A percentile compares a stretch with the other conserved stretches of the same genome.
Evolutionary conservation across 2,797 vertebrate species (phyloP).

Genomic region (Australoheros facetus): DNA sequence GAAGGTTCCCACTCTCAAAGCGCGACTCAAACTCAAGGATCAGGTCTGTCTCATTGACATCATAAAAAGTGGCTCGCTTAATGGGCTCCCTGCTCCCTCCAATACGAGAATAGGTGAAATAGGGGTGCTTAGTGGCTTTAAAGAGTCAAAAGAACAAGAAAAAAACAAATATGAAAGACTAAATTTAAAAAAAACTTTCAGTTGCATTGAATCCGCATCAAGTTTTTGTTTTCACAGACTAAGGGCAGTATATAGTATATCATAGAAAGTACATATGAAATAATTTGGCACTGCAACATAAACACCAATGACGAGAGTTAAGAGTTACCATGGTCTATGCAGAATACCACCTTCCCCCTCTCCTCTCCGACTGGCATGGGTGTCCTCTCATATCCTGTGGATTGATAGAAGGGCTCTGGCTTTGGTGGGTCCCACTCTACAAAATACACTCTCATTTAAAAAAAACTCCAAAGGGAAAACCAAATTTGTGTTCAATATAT

Average conservation of each 20-base stretch:
- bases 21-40: constrained; percentile 91
- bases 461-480: neutral
- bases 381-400: constrained; percentile 70
- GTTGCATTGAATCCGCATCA: neutral
- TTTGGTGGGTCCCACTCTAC: constrained; percentile 89
- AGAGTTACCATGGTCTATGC: constrained; percentile 81
- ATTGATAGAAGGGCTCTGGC: constrained; percentile 88
- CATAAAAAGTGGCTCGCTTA: constrained; percentile 42
- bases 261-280: neutral
- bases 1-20: constrained; percentile 96
- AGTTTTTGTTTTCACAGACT: neutral
- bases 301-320: neutral
- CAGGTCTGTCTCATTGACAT: constrained; percentile 67
- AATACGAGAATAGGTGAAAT: constrained; percentile 84
- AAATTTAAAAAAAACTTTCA: neutral
- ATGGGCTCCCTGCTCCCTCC: constrained; percentile 80
- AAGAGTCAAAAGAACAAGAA: neutral
- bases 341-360: constrained; percentile 84
- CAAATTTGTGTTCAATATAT: rapidly evolving
- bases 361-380: constrained; percentile 68
- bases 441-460: constrained; percentile 21
- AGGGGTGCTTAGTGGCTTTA: constrained; percentile 73
- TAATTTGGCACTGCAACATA: neutral
- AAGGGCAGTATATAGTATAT: neutral
- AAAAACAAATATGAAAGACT: neutral